Evolutionary conservation across 1,140 invertebrate genomes (phyloP), one percentile per base, ranked within the genome.

Genomic region (Ceratina australensis): DNA sequence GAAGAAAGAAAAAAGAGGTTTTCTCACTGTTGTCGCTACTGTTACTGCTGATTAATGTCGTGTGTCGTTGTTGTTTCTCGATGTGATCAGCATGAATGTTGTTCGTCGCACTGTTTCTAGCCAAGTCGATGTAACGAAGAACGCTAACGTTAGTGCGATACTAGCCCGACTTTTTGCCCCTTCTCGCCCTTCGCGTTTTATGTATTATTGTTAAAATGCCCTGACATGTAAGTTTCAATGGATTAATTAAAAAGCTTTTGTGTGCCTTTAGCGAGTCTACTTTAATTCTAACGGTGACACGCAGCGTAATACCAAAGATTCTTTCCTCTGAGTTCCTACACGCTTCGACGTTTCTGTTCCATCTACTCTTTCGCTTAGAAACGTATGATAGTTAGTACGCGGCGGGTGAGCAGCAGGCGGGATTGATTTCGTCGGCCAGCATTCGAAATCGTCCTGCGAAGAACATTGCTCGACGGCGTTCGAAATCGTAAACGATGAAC

Each of bases 41-140:
- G 81, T 90, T 89, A 87, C 82, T 81, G 89, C 87, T 92, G 83
- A 87, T 89, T 90, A 91, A 92, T 92, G 90, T 92, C 89, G 88
- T 91, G 87, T 89, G 89, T 91, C 89, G 90, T 91, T 91, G 90
- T 91, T 90, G 85, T 91, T 92, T 92, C 89, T 91, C 85, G 89
- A 91, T 91, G 67, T 71, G 90, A 88, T 89, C 90, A 90, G 84
- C 65, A 80, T 86, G 68, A 63, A 64, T 49, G 50, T 78, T 59
- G 67, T 56, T 78, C 75, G 47, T 61, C 54, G 26, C 59, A 67
- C 15, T 28, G 63, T 71, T 60, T 78, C 80, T 33, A 42, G 33
- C 33, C 33, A 10, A 42, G 33, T 42, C 33, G 33, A 42, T 42
- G 33, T 42, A 42, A 42, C 33, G 33, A 42, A 42, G 33, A 42